Base-by-base conservation (phyloP, 2,888 invertebrate genomes). In the Zaprionus bogoriensis region DNA sequence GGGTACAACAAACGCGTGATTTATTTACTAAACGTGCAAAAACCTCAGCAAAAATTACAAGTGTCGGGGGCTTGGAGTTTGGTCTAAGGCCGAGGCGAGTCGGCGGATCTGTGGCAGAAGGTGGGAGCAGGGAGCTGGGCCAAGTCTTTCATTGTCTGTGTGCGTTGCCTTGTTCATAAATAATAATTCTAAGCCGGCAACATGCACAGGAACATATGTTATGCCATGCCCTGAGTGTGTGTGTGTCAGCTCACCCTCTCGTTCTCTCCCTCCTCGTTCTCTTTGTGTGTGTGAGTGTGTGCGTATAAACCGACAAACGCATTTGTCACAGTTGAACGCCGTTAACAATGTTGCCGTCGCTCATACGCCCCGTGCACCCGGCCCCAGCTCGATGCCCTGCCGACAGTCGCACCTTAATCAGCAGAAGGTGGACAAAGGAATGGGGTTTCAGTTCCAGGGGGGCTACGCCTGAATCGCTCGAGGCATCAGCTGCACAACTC, bases 21-120 rank as follows among this genome's bases (percentile, higher is more conserved):
- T 82, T 82, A 82, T 82, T 79, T 81, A 84, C 82, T 77, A 84
- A 84, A 82, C 84, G 82, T 82, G 82, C 75, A 78, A 81, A 80
- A 80, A 79, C 79, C 79, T 79, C 82, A 83, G 84, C 78, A 77
- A 61, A 81, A 81, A 81, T 83, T 77, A 83, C 80, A 81, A 78
- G 74, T 76, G 62, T 62, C 55, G 62, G 54, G 27, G n/a, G n/a
- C n/a, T n/a, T n/a, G n/a, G n/a, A n/a, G n/a, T n/a, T n/a, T n/a
- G 20, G 6, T 23, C 10, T 6, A 7, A 12, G 46, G 7, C 4
- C 9, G 19, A 41, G 42, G 38, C 19, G 4, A 12, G 23, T 4
- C 2, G 10, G 5, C 1, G 23, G 3, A 10, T n/a, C n/a, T n/a
- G 28, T 5, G 10, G 14, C 2, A 4, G 6, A 12, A 23, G 38